A percentile compares a stretch with the other conserved stretches of the same genome.
phyloP scores from a whole-genome alignment of 2,797 vertebrate genomes.

The Manis javanica region DNA sequence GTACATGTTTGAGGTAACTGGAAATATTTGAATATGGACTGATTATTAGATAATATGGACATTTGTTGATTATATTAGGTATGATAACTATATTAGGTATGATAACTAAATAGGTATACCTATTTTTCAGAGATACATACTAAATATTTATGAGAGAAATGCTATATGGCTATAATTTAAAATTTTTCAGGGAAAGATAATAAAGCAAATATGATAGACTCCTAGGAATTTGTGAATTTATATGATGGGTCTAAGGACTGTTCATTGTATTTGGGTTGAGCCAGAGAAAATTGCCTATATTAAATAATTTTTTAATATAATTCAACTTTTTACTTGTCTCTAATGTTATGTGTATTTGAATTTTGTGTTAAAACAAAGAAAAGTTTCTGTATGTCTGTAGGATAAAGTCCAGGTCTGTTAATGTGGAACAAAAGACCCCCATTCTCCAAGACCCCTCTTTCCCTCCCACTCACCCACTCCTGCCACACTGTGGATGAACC shows the following conservation, averaged over 20 bases:
- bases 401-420: not conserved
- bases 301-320: not conserved
- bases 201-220: conserved; percentile 14
- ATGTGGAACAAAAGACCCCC: not conserved
- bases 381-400: not conserved
- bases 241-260: not conserved
- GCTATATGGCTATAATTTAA: not conserved
- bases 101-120: too few species aligned
- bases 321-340: not conserved
- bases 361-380: not conserved
- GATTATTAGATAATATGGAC: not conserved
- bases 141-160: conserved; percentile 37
- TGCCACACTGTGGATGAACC: not conserved
- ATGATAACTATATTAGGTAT: not conserved
- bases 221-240: not conserved
- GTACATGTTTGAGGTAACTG: not conserved
- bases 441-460: not conserved
- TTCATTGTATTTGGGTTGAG: not conserved
- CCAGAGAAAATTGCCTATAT: not conserved
- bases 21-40: not conserved
- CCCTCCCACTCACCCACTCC: accelerated
- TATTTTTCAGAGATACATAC: not conserved
- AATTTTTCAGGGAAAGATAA: not conserved
- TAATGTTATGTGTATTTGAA: not conserved
- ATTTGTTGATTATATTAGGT: not conserved